Conservation (phyloP, 2,113 vertebrate species). For the Cavia porcellus region DNA sequence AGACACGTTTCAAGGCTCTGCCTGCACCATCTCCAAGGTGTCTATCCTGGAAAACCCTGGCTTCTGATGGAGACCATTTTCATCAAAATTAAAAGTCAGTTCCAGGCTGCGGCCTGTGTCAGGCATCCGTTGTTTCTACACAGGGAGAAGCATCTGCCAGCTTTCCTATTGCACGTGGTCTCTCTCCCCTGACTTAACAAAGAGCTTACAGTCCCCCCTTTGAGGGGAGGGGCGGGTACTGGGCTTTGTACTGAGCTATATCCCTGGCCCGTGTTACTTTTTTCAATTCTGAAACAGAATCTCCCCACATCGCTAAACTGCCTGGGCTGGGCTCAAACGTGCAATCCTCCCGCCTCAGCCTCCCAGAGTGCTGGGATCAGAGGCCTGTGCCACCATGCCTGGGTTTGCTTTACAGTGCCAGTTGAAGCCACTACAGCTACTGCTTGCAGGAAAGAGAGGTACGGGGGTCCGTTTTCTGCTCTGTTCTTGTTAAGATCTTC, state of each 20-base stretch:
- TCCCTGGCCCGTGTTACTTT: too few relatives aligned
- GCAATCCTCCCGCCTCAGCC: neutral
- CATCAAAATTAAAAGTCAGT: neutral
- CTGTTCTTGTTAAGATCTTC: neutral
- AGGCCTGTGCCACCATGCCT: neutral
- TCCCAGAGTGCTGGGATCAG: neutral
- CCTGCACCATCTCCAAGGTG: neutral
- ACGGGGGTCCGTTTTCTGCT: neutral
- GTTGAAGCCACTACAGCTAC: neutral
- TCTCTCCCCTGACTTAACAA: too few relatives aligned
- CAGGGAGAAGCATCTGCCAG: accelerated
- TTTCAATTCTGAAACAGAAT: neutral
- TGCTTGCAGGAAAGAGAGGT: neutral
- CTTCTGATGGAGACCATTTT: neutral
- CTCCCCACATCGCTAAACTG: neutral
- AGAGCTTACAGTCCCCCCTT: neutral
- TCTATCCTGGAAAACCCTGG: neutral
- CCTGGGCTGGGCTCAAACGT: neutral
- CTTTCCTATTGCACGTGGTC: accelerated
- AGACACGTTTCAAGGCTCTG: accelerated
- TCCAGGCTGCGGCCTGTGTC: neutral
- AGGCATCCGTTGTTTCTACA: accelerated
- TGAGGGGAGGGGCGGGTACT: too few relatives aligned
- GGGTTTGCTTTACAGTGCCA: neutral
- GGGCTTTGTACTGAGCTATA: neutral